Conservation (phyloP, 2,797 vertebrate genomes). For the Tapirus indicus region DNA sequence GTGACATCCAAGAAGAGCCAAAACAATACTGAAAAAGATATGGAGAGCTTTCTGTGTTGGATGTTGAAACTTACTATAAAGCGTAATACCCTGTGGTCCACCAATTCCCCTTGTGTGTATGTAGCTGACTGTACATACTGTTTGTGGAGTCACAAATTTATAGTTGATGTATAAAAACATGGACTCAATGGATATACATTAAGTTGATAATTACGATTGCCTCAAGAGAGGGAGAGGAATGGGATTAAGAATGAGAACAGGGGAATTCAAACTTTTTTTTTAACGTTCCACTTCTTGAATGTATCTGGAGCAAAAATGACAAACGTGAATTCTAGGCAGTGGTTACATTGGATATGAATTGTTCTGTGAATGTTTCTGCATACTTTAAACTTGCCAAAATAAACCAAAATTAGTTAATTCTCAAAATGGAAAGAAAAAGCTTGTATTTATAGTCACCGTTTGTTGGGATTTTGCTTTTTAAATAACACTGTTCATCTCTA, state of each 20-base stretch:
- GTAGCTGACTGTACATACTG: not conserved
- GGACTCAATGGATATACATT: not conserved
- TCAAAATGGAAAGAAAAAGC: constrained; percentile 47
- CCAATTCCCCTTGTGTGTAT: not conserved
- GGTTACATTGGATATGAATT: not conserved
- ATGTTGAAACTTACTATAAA: not conserved
- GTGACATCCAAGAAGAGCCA: not conserved
- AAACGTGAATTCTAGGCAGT: not conserved
- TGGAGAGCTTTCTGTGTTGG: not conserved
- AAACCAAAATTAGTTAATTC: not conserved
- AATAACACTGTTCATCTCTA: not conserved
- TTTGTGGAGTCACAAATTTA: not conserved
- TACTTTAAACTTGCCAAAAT: constrained; percentile 36
- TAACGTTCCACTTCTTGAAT: not conserved
- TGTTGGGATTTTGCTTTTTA: constrained; percentile 49
- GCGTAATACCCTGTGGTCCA: not conserved
- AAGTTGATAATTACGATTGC: not conserved
- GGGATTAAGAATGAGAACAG: not conserved
- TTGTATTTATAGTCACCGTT: not conserved
- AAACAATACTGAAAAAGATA: constrained; percentile 19
- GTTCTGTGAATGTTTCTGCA: constrained; percentile 1
- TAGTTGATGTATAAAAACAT: not conserved
- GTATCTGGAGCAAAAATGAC: not conserved
- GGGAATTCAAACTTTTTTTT: not conserved
- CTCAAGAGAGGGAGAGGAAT: not conserved